Evolutionary conservation across 1,140 invertebrate genomes (phyloP), one percentile per base, ranked within the genome.

Genomic region (Bombus impatiens): DNA sequence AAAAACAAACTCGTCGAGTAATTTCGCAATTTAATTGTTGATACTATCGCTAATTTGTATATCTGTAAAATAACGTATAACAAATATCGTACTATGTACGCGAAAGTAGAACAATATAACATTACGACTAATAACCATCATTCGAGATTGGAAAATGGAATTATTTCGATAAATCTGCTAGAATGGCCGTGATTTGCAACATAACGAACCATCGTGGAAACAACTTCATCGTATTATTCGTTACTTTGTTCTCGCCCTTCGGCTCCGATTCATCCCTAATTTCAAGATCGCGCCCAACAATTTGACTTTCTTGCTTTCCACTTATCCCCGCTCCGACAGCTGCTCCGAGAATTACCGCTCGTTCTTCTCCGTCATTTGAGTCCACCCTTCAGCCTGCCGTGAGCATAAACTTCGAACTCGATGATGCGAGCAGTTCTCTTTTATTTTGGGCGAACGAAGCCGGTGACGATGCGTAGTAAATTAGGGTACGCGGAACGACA

Each of bases 291-390:
- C 74, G 78, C 75, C 81, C 71, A 89, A 89, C 89, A 86, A 91
- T 92, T 89, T 85, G 87, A 92, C 89, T 90, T 89, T 89, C 87
- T 90, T 90, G 88, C 90, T 90, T 87, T 76, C 84, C 83, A 77
- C 75, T 88, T 82, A 57, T 86, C 84, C 57, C 32, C 35, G 25
- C 25, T 40, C 25, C 57, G 53, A 28, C 68, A 79, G 67, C 82
- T 71, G 72, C 67, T 22, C 81, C 65, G 76, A 86, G 89, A 92
- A 91, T 91, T 91, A 82, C 90, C 78, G 82, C 65, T 80, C 90
- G 91, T 92, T 91, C 91, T 91, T 92, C 91, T 91, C 82, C 88
- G 80, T 86, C 90, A 88, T 88, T 80, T 82, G 80, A 82, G 59
- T 53, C 57, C 79, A 82, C 82, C 87, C 86, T 88, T 72, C 28